Evolutionary conservation across 1,140 invertebrate species (phyloP).

Genomic region (Bathynomus jamesi): DNA sequence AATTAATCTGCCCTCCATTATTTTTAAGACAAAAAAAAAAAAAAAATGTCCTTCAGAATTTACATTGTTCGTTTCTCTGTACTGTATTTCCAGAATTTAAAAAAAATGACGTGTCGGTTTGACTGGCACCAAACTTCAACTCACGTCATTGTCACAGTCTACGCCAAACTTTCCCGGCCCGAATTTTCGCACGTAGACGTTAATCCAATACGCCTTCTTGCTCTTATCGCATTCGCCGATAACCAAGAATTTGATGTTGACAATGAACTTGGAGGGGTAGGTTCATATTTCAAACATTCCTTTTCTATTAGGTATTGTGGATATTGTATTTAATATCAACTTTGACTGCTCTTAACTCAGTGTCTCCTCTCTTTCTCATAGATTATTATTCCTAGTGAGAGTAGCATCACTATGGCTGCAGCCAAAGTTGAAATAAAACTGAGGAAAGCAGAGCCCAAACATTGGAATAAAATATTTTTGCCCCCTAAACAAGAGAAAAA

Average conservation of each 20-base stretch:
- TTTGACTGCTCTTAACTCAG: too few relatives aligned
- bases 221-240: constrained; percentile 69
- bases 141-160: constrained; percentile 74
- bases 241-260: constrained; percentile 68
- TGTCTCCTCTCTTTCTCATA: constrained; percentile 30
- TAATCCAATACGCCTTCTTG: constrained; percentile 72
- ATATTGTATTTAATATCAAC: too few relatives aligned
- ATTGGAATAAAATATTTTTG: constrained; percentile 61
- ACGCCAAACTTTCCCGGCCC: constrained; percentile 83
- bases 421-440: constrained; percentile 95
- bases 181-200: constrained; percentile 63
- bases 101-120: constrained; percentile 67
- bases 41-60: too few relatives aligned
- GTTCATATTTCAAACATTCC: constrained; percentile 41
- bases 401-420: constrained; percentile 67
- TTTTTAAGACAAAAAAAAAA: too few relatives aligned
- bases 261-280: constrained; percentile 75
- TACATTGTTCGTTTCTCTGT: too few relatives aligned
- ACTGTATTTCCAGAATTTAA: constrained; percentile 40
- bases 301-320: too few relatives aligned
- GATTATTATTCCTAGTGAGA: constrained; percentile 48
- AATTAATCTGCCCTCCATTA: too few relatives aligned
- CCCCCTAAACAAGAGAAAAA: neutral
- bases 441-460: constrained; percentile 71
- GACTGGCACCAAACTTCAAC: constrained; percentile 88